Evolutionary conservation across 2,113 vertebrate genomes (phyloP).

Genomic region (Sorex fumeus): DNA sequence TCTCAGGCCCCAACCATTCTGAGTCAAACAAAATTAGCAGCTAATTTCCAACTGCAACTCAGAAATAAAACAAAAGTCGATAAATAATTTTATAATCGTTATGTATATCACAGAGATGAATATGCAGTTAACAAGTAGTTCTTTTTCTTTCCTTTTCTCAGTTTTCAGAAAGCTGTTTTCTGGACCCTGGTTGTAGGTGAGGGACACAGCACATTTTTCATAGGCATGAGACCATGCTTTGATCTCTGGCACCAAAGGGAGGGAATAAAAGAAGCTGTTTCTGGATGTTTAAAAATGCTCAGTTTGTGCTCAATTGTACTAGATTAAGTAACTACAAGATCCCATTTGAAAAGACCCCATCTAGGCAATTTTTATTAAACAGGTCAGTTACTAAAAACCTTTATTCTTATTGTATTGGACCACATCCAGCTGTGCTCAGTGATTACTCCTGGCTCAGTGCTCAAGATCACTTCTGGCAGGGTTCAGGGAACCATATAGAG

Average conservation of each 20-base stretch:
- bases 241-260: too few species aligned
- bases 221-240: too few species aligned
- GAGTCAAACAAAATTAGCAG: conserved; percentile 41
- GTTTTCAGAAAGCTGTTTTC: conserved; percentile 17
- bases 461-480: too few species aligned
- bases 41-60: background rate
- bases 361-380: conserved; percentile 21
- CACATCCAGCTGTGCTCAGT: too few species aligned
- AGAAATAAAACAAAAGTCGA: conserved; percentile 26
- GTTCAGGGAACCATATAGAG: too few species aligned
- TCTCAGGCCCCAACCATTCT: too few species aligned
- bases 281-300: conserved; percentile 29
- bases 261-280: too few species aligned
- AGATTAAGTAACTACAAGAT: conserved; percentile 46
- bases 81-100: background rate
- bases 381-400: conserved; percentile 34
- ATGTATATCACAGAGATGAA: background rate
- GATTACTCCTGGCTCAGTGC: too few species aligned
- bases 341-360: conserved; percentile 6
- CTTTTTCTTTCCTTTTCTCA: background rate
- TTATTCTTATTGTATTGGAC: conserved; percentile 1
- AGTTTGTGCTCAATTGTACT: background rate
- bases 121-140: background rate
- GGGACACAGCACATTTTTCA: too few species aligned
- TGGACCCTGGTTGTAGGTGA: too few species aligned